These are phyloP conservation scores for Mastacembelus armatus DNA, from an alignment of 2,797 vertebrate species.

Conservation along the genomic window DNA sequence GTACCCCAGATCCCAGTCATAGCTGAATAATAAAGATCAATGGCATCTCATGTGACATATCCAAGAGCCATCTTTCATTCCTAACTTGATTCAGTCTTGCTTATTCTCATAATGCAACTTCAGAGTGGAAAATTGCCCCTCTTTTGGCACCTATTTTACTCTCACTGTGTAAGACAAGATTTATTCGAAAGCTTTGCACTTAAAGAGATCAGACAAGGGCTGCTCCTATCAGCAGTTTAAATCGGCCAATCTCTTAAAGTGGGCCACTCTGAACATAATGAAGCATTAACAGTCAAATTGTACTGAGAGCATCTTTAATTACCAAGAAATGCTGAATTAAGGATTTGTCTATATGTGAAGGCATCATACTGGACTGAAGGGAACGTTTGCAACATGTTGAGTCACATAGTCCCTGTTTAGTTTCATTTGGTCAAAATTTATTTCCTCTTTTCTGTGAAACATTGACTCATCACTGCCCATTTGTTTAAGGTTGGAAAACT, in stretches of 20 bases:
- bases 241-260: constrained; percentile 87
- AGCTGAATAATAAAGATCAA: constrained; percentile 63
- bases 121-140: constrained; percentile 67
- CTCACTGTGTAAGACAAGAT: constrained; percentile 77
- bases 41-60: constrained; percentile 57
- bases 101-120: constrained; percentile 76
- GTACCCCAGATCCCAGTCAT: constrained; percentile 47
- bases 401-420: not conserved
- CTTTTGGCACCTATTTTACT: constrained; percentile 80
- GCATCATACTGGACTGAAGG: constrained; percentile 40
- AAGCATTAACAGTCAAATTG: constrained; percentile 83
- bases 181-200: constrained; percentile 84
- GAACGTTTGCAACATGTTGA: constrained; percentile 28
- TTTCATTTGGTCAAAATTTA: not conserved
- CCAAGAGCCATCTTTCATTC: constrained; percentile 65
- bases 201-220: constrained; percentile 83
- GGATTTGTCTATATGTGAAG: constrained; percentile 52
- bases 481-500: not conserved
- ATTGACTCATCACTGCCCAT: not conserved
- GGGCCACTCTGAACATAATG: constrained; percentile 79
- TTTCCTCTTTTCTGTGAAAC: not conserved
- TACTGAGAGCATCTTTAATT: constrained; percentile 82
- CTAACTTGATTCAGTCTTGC: constrained; percentile 66
- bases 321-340: constrained; percentile 82
- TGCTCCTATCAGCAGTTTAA: constrained; percentile 88